Percentiles rank a stretch among this genome's conserved stretches.
These are phyloP conservation scores for Leptarthrus brevirostris DNA, from an alignment of 2,888 invertebrate genomes.

Conservation along the genomic window DNA sequence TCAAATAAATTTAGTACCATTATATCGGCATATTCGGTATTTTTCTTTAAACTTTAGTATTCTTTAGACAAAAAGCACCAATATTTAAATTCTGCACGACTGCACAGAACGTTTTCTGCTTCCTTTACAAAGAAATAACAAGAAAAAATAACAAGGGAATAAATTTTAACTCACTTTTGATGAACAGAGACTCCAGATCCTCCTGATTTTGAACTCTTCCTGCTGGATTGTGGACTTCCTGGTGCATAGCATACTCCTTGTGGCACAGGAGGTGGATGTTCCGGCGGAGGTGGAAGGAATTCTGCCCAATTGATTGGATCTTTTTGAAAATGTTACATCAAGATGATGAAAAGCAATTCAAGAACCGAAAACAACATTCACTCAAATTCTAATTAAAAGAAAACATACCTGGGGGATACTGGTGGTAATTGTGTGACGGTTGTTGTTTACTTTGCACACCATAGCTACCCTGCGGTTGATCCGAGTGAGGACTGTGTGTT, in stretches of 20 bases:
- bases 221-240: constrained; percentile 65
- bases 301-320: constrained; percentile 71
- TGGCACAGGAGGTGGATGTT: constrained; percentile 72
- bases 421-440: constrained; percentile 60
- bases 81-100: too few relatives aligned
- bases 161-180: constrained; percentile 61
- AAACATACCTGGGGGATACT: constrained; percentile 64
- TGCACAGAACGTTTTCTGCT: too few relatives aligned
- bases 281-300: constrained; percentile 72
- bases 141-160: too few relatives aligned
- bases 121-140: too few relatives aligned
- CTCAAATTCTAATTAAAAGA: constrained; percentile 31
- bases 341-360: constrained; percentile 45
- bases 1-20: too few relatives aligned
- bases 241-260: constrained; percentile 62
- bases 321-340: constrained; percentile 54
- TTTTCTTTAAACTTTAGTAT: too few relatives aligned
- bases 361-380: constrained; percentile 36
- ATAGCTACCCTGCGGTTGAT: constrained; percentile 57
- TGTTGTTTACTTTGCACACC: constrained; percentile 59
- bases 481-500: constrained; percentile 66
- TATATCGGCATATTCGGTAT: too few relatives aligned
- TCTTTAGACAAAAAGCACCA: too few relatives aligned
- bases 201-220: constrained; percentile 66
- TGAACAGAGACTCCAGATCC: constrained; percentile 66